phyloP scores from a whole-genome alignment of 2,113 vertebrate genomes.

The Tympanuchus pallidicinctus region DNA sequence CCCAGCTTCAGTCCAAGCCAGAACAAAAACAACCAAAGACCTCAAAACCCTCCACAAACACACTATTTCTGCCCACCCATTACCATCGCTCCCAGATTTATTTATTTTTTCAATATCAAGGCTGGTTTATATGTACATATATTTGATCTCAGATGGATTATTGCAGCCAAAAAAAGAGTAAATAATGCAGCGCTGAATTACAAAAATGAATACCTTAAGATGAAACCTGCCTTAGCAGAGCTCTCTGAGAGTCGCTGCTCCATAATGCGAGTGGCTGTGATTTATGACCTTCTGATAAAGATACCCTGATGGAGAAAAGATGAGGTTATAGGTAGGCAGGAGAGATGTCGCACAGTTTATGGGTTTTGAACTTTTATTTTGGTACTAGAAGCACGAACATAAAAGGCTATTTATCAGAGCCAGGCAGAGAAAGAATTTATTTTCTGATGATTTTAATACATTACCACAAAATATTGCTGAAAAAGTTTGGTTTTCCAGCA shows the following conservation, averaged over 20 bases:
- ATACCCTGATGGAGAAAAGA: slow-evolving; percentile 32
- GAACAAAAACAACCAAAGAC: not conserved
- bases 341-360: slow-evolving; percentile 13
- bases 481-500: not conserved
- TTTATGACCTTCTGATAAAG: slow-evolving; percentile 57
- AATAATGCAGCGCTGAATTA: not conserved
- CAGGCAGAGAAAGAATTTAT: not conserved
- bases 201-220: slow-evolving; percentile 20
- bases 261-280: not conserved
- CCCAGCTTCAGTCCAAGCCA: accelerated
- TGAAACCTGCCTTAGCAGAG: not conserved
- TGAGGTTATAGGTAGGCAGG: slow-evolving; percentile 7
- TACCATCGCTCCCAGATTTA: not conserved
- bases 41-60: not conserved
- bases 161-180: slow-evolving; percentile 21
- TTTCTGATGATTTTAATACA: slow-evolving; percentile 2
- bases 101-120: not conserved
- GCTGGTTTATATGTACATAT: slow-evolving; percentile 20
- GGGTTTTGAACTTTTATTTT: slow-evolving; percentile 28
- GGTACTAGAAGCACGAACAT: not conserved
- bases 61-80: not conserved
- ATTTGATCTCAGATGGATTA: slow-evolving; percentile 18
- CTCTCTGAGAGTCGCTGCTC: not conserved
- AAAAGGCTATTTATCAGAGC: slow-evolving; percentile 29
- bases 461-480: not conserved